A percentile compares a stretch with the other conserved stretches of the same genome.
phyloP scores from a whole-genome alignment of 2,113 vertebrate species.

The Poecilia latipinna region DNA sequence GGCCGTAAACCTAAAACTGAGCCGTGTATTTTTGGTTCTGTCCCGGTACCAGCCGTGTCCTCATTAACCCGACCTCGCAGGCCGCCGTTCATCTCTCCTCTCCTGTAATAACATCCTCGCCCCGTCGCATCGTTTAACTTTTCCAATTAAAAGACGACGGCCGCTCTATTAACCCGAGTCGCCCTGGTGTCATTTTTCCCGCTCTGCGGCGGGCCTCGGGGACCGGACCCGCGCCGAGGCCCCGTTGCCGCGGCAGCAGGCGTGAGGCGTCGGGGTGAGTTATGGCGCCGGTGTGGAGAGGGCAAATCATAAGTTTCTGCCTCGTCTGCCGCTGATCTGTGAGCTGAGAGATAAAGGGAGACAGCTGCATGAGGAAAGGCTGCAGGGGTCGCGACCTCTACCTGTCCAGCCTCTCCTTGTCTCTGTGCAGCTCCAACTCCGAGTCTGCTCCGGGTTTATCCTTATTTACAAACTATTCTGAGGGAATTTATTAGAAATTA shows the following conservation, averaged over 20 bases:
- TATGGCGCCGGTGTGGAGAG: constrained; percentile 50
- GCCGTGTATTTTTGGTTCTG: constrained; percentile 23
- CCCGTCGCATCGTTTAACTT: constrained; percentile 65
- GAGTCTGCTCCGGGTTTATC: no score
- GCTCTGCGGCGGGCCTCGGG: constrained; percentile 61
- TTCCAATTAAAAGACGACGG: constrained; percentile 76
- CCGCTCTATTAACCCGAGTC: constrained; percentile 69
- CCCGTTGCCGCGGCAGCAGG: constrained; percentile 41
- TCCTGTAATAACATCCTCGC: constrained; percentile 59
- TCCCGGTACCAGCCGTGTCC: constrained; percentile 27
- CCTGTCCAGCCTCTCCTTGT: constrained; percentile 10
- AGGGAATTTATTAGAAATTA: no score
- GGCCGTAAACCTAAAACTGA: not conserved
- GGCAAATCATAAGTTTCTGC: constrained; percentile 58
- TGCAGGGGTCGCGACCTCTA: constrained; percentile 25
- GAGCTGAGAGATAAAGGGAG: constrained; percentile 23
- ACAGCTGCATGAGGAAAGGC: constrained; percentile 21
- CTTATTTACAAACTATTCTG: no score
- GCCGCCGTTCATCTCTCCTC: constrained; percentile 58
- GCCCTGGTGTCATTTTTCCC: constrained; percentile 62
- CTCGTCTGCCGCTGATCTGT: constrained; percentile 19
- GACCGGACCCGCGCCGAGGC: constrained; percentile 13
- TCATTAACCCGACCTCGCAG: constrained; percentile 67
- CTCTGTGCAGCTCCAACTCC: no score
- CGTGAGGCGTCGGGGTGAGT: constrained; percentile 46